Conservation (phyloP, 2,797 vertebrate genomes). For the Betta splendens region DNA sequence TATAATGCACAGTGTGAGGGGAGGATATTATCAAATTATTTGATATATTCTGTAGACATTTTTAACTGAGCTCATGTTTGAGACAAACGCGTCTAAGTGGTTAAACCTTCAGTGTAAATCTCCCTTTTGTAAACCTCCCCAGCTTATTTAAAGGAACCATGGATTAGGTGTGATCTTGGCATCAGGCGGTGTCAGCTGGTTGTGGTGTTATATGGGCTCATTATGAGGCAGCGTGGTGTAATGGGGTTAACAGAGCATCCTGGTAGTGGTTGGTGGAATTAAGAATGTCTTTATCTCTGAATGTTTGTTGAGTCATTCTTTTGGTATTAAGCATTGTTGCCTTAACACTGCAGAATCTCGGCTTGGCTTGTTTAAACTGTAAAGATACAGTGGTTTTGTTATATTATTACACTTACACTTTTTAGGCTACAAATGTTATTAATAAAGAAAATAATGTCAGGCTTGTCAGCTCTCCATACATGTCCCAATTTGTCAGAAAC, state of each 20-base stretch:
- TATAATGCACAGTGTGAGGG: too few relatives aligned
- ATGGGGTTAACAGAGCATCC: conserved; percentile 12
- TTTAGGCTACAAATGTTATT: neutral
- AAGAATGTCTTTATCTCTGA: conserved; percentile 8
- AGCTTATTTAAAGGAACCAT: conserved; percentile 23
- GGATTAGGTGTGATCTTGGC: conserved; percentile 39
- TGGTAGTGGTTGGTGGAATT: conserved; percentile 6
- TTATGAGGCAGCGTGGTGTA: conserved; percentile 8
- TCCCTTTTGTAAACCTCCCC: conserved; percentile 19
- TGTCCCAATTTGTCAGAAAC: conserved; percentile 29
- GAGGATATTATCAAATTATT: too few relatives aligned
- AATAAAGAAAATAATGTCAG: conserved; percentile 20
- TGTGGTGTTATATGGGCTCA: conserved; percentile 22
- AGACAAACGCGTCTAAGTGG: too few relatives aligned
- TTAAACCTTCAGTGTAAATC: too few relatives aligned
- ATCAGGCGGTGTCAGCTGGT: conserved; percentile 25
- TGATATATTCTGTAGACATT: too few relatives aligned
- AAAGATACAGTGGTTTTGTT: neutral
- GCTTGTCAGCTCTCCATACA: conserved; percentile 5
- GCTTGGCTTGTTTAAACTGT: neutral
- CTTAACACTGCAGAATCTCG: neutral
- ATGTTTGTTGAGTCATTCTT: conserved; percentile 8
- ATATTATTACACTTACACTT: too few relatives aligned
- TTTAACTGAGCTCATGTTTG: neutral
- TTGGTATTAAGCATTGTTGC: conserved; percentile 8